phyloP scores from a whole-genome alignment of 2,797 vertebrate genomes.

The Meda fulgida region DNA sequence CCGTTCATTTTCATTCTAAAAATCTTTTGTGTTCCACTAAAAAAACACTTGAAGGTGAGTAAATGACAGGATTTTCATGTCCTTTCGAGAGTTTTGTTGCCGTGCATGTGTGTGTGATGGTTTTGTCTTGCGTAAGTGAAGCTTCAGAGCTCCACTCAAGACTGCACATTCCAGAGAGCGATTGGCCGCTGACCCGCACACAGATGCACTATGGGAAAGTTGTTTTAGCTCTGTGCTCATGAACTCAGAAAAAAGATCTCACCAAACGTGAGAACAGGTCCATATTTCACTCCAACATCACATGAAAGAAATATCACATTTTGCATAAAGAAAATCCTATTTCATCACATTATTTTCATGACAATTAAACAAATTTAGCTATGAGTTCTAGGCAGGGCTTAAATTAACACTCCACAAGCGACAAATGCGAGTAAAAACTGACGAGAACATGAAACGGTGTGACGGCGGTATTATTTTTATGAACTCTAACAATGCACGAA shows the following conservation, averaged over 20 bases:
- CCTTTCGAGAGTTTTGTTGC: not conserved
- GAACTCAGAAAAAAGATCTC: not conserved
- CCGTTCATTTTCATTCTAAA: not conserved
- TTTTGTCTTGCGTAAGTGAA: not conserved
- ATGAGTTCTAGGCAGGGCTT: too few species aligned
- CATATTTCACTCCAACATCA: not conserved
- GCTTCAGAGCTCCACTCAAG: not conserved
- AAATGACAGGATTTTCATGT: not conserved
- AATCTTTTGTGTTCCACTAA: not conserved
- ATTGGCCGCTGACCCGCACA: not conserved
- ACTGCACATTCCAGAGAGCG: not conserved
- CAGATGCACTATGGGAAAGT: constrained; percentile 14
- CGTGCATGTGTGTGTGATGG: not conserved
- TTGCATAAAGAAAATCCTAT: not conserved
- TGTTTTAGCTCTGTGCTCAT: not conserved
- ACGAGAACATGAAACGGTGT: too few species aligned
- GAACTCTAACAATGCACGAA: too few species aligned
- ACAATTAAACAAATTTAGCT: not conserved
- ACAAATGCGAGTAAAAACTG: too few species aligned
- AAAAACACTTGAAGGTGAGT: not conserved
- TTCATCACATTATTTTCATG: not conserved
- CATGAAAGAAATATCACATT: not conserved
- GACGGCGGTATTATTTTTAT: too few species aligned
- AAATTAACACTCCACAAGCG: too few species aligned
- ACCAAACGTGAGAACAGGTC: not conserved